Conservation (phyloP, 2,888 invertebrate genomes). For the Lepas anatifera region DNA sequence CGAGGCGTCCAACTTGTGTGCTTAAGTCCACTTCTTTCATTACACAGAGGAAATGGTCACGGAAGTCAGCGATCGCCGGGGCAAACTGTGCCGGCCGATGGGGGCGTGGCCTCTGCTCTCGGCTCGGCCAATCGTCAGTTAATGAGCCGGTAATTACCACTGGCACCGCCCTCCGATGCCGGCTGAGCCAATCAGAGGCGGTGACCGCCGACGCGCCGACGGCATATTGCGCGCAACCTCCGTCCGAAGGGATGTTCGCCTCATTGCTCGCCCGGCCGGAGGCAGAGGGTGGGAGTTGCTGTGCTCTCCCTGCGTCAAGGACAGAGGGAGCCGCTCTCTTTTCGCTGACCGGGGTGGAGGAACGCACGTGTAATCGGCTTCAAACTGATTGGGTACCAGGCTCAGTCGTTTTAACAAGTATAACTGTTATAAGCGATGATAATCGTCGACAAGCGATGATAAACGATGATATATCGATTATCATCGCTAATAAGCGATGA, state of each 20-base stretch:
- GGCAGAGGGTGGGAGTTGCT: too few relatives aligned
- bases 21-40: constrained; percentile 12
- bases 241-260: background rate
- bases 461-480: too few relatives aligned
- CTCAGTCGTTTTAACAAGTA: too few relatives aligned
- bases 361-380: too few relatives aligned
- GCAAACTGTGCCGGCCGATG: background rate
- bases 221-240: background rate
- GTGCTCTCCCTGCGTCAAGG: too few relatives aligned
- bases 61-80: background rate
- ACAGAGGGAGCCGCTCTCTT: too few relatives aligned
- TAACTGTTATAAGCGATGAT: too few relatives aligned
- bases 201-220: background rate
- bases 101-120: background rate
- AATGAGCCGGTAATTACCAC: background rate
- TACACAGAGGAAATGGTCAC: constrained; percentile 5
- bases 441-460: too few relatives aligned
- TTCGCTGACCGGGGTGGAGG: too few relatives aligned
- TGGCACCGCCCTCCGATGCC: background rate
- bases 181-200: background rate
- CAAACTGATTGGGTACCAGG: too few relatives aligned
- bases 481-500: too few relatives aligned
- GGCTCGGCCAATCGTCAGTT: background rate
- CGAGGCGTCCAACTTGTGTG: constrained; percentile 4
- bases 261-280: too few relatives aligned